A percentile compares a stretch with the other conserved stretches of the same genome.
Evolutionary conservation across 2,797 vertebrate species (phyloP).

Genomic region (Crocodylus rhombifer): DNA sequence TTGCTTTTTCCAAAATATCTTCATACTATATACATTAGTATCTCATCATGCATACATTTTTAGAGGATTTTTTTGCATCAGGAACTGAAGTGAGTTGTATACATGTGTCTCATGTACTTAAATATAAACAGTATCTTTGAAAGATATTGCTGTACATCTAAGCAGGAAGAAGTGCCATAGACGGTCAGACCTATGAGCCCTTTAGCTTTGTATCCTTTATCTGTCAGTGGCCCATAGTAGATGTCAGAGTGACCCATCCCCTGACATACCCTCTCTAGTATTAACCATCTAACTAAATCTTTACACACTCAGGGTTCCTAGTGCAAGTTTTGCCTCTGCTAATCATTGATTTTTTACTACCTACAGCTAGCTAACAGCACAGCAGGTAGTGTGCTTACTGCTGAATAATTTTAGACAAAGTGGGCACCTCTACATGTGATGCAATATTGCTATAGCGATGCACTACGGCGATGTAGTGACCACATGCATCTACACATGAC

Average conservation of each 20-base stretch:
- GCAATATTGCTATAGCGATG: too few species aligned
- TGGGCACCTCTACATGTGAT: too few species aligned
- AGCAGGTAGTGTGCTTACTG: background rate
- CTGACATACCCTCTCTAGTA: background rate
- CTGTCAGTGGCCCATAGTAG: too few species aligned
- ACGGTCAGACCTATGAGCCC: too few species aligned
- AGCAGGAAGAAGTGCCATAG: too few species aligned
- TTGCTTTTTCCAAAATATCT: constrained; percentile 43
- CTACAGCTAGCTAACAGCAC: background rate
- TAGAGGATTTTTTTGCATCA: constrained; percentile 4
- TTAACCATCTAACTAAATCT: background rate
- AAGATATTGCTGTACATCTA: background rate
- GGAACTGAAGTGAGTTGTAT: constrained; percentile 1
- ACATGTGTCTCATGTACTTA: background rate
- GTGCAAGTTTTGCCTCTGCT: background rate
- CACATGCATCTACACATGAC: too few species aligned
- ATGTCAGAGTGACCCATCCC: too few species aligned
- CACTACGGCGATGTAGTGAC: too few species aligned
- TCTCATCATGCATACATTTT: background rate
- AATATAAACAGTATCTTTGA: background rate
- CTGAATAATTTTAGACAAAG: background rate
- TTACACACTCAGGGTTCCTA: background rate
- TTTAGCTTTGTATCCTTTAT: too few species aligned
- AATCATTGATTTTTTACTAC: background rate
- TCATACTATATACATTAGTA: background rate